Evolutionary conservation across 2,888 invertebrate species (phyloP).

Genomic region (Chrysopilus asiliformis): DNA sequence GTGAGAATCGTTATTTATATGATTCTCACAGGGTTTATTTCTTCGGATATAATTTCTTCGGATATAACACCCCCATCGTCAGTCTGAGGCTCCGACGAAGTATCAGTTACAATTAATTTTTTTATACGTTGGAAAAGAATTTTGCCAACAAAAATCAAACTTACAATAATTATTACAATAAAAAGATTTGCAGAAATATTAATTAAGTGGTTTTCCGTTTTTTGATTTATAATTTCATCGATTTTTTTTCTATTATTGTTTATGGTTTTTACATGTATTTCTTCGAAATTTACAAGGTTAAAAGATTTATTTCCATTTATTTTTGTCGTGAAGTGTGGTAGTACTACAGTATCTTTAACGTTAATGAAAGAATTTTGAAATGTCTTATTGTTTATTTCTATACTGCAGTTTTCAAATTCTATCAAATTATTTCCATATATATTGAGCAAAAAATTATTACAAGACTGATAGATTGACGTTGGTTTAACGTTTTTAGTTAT

Average conservation of each 20-base stretch:
- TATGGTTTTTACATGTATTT: neutral
- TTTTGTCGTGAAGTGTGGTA: slow-evolving; percentile 1
- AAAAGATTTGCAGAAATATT: no score
- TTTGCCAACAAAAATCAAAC: no score
- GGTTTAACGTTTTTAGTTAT: slow-evolving; percentile 1
- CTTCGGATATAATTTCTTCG: no score
- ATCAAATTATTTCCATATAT: neutral
- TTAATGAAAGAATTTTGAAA: neutral
- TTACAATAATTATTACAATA: no score
- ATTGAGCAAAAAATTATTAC: neutral
- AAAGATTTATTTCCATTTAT: neutral
- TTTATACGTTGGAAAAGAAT: no score
- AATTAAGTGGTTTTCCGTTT: no score
- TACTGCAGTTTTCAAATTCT: neutral
- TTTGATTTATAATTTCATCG: no score
- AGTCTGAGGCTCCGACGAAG: no score
- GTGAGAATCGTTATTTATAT: no score
- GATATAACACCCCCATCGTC: no score
- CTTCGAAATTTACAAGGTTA: neutral
- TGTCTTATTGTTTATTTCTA: neutral
- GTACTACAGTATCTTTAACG: neutral
- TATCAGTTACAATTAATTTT: no score
- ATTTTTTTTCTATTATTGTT: neutral
- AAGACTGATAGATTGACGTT: neutral
- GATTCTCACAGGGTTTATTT: no score